These are phyloP conservation scores for Lepidonotus clava DNA, from an alignment of 2,888 invertebrate species.

Conservation along the genomic window DNA sequence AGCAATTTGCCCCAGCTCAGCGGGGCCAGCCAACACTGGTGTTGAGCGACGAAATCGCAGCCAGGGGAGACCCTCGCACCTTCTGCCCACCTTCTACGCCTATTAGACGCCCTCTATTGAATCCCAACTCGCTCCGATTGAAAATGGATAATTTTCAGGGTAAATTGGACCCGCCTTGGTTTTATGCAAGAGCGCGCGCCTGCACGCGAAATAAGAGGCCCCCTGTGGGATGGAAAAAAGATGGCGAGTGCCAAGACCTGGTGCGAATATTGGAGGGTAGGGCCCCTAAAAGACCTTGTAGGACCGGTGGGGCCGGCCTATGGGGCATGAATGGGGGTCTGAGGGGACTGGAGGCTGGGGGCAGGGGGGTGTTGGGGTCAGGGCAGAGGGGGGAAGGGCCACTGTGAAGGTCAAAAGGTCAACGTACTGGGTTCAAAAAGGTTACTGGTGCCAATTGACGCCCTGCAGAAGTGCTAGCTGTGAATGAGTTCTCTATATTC, in stretches of 20 bases:
- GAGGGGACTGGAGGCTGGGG: not conserved
- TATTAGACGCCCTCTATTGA: not conserved
- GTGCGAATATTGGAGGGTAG: not conserved
- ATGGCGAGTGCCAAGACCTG: not conserved
- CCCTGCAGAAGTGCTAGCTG: too few species aligned
- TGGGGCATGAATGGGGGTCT: not conserved
- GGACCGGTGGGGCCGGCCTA: not conserved
- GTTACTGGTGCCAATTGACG: too few species aligned
- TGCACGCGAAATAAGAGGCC: not conserved
- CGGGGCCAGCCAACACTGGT: not conserved
- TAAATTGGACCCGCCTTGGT: slow-evolving; percentile 11
- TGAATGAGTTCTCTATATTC: too few species aligned
- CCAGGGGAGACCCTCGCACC: not conserved
- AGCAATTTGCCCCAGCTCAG: not conserved
- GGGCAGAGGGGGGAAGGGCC: too few species aligned
- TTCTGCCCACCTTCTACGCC: not conserved
- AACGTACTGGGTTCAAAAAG: too few species aligned
- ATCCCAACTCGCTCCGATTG: slow-evolving; percentile 5
- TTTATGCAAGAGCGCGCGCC: slow-evolving; percentile 7
- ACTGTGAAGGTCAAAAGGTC: too few species aligned
- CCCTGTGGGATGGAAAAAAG: not conserved
- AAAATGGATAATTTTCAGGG: slow-evolving; percentile 23
- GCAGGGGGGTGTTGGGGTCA: too few species aligned
- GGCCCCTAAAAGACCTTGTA: not conserved
- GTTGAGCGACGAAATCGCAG: not conserved